Base-by-base conservation (phyloP, 2,888 invertebrate genomes). In the Luperina testacea region DNA sequence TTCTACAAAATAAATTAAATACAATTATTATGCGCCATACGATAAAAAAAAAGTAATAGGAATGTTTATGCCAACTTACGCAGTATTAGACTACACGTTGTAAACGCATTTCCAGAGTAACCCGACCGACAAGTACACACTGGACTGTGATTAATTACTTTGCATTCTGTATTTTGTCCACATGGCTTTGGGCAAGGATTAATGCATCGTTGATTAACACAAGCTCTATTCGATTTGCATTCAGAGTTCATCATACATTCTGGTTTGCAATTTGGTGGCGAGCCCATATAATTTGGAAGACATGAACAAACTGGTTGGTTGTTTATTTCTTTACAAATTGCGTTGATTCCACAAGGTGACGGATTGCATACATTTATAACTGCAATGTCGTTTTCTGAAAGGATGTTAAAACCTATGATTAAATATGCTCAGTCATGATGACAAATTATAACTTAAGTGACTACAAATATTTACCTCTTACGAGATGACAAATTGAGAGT, bases 271-370 rank as follows among this genome's bases (percentile, higher is more conserved):
- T 96, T 96, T 69, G 97, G 98, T 68, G 98, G 98, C 84, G 97
- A 97, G 72, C 98, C 98, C 78, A 97, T 96, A 88, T 97, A 98
- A 89, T 97, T 97, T 15, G 97, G 96, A 72, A 98, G 94, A 91
- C 98, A 98, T 59, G 98, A 98, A 92, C 98, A 98, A 67, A 98
- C 97, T 0, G 98, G 98, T 93, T 98, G 98, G 71, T 95, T 97
- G 90, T 98, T 98, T 63, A 97, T 93, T 94, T 98, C 98, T 84
- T 97, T 97, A 92, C 98, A 98, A 86, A 98, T 97, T 15, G 98
- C 97, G 93, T 98, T 98, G 2, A 95, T 88, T 61, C 98, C 98
- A 94, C 98, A 98, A 13, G 98, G 97, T 5, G 98, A 98, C 69
- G 98, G 98, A 90, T 97, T 97, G 90, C 98, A 98, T 11, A 98